Base-by-base conservation (phyloP, 2,888 invertebrate genomes). In the Piscicola geometra region DNA sequence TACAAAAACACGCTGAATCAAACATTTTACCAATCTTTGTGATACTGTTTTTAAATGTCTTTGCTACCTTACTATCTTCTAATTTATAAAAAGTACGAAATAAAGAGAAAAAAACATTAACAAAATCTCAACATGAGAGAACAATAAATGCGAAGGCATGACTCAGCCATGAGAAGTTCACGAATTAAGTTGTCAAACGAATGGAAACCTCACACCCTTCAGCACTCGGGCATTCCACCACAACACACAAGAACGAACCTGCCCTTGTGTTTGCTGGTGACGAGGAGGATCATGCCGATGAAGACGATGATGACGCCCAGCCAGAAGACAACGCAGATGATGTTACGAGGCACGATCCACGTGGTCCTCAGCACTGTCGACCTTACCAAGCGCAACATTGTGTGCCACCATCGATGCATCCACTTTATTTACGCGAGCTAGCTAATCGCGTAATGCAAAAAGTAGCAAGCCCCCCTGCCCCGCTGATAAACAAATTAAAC, bases 271-370 rank as follows among this genome's bases (percentile, higher is more conserved):
- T 79, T 80, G 76, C 79, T 79, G 28, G 80, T 80, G 18, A 81
- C 81, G 1, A 82, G 75, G 0, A 83, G 79, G 9, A 83, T 80
- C 30, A 81, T 81, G 28, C 83, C 83, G 25, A 81, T 80, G 74
- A 83, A 81, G 18, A 82, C 76, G 18, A 83, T 79, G 25, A 83
- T 77, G 74, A 81, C 77, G 28, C 81, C 82, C 25, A 81, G 77
- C 74, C 81, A 81, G 77, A 82, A 81, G 74, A 83, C 75, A 28
- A 78, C 78, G 75, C 80, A 80, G 78, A 80, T 79, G 52, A 79
- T 77, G 21, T 79, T 71, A 3, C 79, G 72, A 1, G 79, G 79
- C 28, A 80, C 79, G 25, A 80, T 77, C 80, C 80, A 80, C 68
- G 78, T 76, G 32, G 73, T 64, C 52, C 56, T 52, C 5, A 73